A percentile compares a stretch with the other conserved stretches of the same genome.
Evolutionary conservation across 2,888 invertebrate genomes (phyloP).

Genomic region (Tortrix viridana): DNA sequence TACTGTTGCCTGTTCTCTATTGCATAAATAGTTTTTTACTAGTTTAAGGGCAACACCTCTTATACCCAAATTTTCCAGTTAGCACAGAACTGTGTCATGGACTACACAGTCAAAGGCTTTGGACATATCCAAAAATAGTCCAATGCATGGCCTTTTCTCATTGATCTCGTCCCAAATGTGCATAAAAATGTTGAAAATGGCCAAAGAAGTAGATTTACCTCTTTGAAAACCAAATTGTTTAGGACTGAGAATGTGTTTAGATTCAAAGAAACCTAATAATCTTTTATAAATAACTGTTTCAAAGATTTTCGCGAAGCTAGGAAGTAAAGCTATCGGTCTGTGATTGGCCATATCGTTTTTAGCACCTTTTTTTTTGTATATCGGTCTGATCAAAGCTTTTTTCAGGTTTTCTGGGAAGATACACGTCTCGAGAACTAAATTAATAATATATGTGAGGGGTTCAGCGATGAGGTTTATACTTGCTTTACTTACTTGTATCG

Average conservation of each 20-base stretch:
- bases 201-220: background rate
- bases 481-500: slow-evolving; percentile 3
- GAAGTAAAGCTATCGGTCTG: slow-evolving; percentile 1
- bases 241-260: background rate
- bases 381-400: background rate
- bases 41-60: slow-evolving; percentile 2
- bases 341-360: background rate
- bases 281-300: background rate
- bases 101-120: slow-evolving; percentile 1
- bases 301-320: background rate
- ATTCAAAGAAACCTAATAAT: background rate
- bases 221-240: slow-evolving; percentile 1
- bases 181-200: background rate
- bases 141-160: background rate
- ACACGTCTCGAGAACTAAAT: background rate
- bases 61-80: background rate
- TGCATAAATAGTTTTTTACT: slow-evolving; percentile 2
- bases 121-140: background rate
- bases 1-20: slow-evolving; percentile 6
- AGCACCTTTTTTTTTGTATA: background rate
- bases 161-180: no score
- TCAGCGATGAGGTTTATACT: background rate
- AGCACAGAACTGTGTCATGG: background rate
- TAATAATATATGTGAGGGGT: slow-evolving; percentile 3
- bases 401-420: background rate